Conservation (phyloP, 1,140 invertebrate genomes). For the Steinernema khuongi region DNA sequence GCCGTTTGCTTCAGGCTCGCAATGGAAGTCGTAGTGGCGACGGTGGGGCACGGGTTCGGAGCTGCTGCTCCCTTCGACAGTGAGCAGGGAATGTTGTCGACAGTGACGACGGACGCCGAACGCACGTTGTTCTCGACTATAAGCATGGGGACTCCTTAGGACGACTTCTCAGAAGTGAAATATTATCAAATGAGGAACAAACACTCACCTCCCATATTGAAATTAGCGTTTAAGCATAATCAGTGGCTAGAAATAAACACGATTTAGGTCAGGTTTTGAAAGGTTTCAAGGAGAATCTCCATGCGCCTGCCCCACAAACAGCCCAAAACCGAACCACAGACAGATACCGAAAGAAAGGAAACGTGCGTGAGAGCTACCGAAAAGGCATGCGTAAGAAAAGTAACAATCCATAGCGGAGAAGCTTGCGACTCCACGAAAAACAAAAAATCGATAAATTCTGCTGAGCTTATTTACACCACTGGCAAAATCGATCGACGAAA, state of each 20-base stretch:
- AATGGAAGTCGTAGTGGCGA: background rate
- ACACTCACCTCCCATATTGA: conserved; percentile 10
- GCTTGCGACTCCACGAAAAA: too few relatives aligned
- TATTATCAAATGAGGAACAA: background rate
- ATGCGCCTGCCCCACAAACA: background rate
- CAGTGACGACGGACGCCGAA: conserved; percentile 1
- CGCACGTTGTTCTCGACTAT: conserved; percentile 5
- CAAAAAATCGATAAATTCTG: background rate
- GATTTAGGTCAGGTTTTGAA: background rate
- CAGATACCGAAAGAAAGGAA: background rate
- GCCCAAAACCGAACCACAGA: background rate
- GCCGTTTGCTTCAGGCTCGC: background rate
- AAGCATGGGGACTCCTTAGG: background rate
- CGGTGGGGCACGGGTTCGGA: background rate
- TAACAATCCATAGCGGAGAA: too few relatives aligned
- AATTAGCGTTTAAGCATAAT: background rate
- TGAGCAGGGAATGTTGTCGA: conserved; percentile 15
- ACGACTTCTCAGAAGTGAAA: background rate
- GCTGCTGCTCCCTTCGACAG: conserved; percentile 2
- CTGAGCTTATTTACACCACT: background rate
- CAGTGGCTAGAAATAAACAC: conserved; percentile 8
- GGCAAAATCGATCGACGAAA: too few relatives aligned
- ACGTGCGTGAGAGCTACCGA: background rate
- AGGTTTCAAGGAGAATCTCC: too few relatives aligned
- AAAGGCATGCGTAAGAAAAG: background rate